Base-by-base conservation (phyloP, 2,888 invertebrate genomes). In the Drosophila aldrichi region DNA sequence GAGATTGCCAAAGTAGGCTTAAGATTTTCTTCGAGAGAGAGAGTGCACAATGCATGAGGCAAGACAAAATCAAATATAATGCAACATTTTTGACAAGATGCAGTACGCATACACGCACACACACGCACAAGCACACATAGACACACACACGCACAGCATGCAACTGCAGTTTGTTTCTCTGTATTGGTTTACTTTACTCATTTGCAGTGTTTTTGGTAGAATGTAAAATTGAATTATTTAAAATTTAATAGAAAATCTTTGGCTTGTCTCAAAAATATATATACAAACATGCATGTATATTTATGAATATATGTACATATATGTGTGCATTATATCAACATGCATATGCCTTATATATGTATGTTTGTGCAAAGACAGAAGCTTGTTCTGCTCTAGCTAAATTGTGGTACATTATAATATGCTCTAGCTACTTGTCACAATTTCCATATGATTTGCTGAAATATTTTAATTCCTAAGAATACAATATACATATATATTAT, bases 151-250 rank as follows among this genome's bases (percentile, higher is more conserved):
- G 29, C 49, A 55, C 25, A 65, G 18, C 64, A 61, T 79, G 68
- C 73, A 74, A 52, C 60, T 79, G 83, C 77, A 78, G 56, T 64
- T 57, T 52, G 29, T 64, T 67, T 66, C 49, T 79, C 52, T 61
- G 74, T 72, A 57, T 63, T 69, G 60, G 82, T 82, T 86, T 86
- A 70, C 84, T 88, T 81, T 84, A 82, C 89, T 86, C 89, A 86
- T 86, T 86, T 87, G 82, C 81, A 73, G 74, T 81, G 87, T 88
- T 88, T 86, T 86, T 79, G 89, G 84, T 76, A 87, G 82, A 87
- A 88, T 88, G 87, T 87, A 88, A 87, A 87, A 87, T 87, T 87
- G 87, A 87, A 87, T 87, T 87, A 87, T 87, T 87, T 87, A 87
- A 87, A 88, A 87, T 87, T 81, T 88, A 88, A 87, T 87, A 88